Percentiles rank a stretch among this genome's conserved stretches.
phyloP scores from a whole-genome alignment of 2,113 vertebrate genomes.

The Muntiacus reevesi region DNA sequence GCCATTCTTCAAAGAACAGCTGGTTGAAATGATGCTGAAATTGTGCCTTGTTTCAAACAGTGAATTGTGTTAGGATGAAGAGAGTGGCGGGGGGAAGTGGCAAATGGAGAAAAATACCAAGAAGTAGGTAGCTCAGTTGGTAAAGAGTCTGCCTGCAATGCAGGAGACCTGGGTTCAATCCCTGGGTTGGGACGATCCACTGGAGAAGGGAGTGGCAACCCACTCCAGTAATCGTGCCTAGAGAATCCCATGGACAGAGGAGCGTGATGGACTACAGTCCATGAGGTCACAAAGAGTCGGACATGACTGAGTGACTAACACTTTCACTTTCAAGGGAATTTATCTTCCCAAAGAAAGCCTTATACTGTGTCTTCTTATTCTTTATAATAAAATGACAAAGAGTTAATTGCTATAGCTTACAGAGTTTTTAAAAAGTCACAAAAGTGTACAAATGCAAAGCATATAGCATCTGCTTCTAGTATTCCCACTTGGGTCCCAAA shows the following conservation, averaged over 20 bases:
- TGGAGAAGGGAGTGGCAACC: neutral
- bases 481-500: neutral
- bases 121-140: neutral
- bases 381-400: neutral
- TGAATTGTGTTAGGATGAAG: neutral
- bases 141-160: neutral
- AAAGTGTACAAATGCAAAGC: neutral
- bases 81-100: rapidly evolving
- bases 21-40: neutral
- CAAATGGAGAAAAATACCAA: neutral
- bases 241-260: neutral
- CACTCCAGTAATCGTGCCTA: neutral
- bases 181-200: neutral
- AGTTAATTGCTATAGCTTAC: neutral
- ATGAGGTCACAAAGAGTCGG: neutral
- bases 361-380: neutral
- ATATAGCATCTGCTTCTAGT: neutral
- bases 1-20: neutral
- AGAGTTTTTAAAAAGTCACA: neutral
- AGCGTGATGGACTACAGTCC: neutral
- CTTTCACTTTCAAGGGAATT: neutral
- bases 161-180: rapidly evolving
- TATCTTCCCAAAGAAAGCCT: neutral
- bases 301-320: neutral
- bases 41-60: neutral